Conservation (phyloP, 2,888 invertebrate species). For the Caenorhabditis afra region DNA sequence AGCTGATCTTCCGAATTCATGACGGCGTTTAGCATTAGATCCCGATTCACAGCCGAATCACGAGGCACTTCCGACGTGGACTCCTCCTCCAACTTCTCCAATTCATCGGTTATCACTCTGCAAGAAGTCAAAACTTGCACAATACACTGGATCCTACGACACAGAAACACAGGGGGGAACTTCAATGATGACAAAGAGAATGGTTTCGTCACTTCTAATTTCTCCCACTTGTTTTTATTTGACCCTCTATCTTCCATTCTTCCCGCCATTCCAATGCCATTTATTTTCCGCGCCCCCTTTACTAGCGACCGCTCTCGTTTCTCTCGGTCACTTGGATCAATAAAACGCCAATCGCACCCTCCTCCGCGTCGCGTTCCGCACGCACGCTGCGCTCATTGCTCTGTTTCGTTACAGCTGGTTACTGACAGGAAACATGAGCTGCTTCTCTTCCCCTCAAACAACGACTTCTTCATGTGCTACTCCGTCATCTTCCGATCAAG, state of each 20-base stretch:
- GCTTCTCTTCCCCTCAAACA: neutral
- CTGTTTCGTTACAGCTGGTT: no score
- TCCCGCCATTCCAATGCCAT: constrained; percentile 7
- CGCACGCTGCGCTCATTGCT: neutral
- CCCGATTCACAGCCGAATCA: constrained; percentile 82
- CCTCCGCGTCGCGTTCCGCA: neutral
- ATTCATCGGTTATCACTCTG: constrained; percentile 60
- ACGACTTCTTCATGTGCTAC: neutral
- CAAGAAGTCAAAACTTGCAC: neutral
- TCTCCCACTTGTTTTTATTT: constrained; percentile 14
- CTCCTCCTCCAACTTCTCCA: constrained; percentile 50
- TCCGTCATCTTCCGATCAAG: neutral
- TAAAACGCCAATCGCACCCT: constrained; percentile 35
- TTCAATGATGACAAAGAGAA: neutral
- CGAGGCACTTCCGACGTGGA: constrained; percentile 33
- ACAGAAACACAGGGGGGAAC: no score
- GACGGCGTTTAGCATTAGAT: constrained; percentile 82
- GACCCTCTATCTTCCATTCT: neutral
- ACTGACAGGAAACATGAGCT: no score
- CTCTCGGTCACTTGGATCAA: constrained; percentile 18
- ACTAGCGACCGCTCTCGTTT: constrained; percentile 2
- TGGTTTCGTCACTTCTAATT: neutral
- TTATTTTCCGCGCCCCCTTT: constrained; percentile 10
- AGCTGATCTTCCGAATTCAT: constrained; percentile 87
- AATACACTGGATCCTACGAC: neutral